A percentile compares a stretch with the other conserved stretches of the same genome.
Conservation (phyloP, 2,113 vertebrate genomes). For the Melierax canorus region DNA sequence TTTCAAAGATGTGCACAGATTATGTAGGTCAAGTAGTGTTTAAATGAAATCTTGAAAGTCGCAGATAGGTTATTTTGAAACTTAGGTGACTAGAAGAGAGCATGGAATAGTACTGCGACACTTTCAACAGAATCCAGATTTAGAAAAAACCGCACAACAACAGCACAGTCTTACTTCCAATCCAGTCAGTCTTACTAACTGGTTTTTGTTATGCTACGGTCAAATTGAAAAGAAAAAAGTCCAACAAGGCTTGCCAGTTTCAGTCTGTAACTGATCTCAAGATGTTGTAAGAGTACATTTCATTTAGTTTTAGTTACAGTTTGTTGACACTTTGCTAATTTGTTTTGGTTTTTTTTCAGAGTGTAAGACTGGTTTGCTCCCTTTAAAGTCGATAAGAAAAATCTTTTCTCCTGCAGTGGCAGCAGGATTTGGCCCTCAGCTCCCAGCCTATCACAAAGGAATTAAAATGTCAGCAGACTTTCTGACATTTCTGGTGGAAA, state of each 20-base stretch:
- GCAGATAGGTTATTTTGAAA: background rate
- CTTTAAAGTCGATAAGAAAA: background rate
- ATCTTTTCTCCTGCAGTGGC: background rate
- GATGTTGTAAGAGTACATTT: background rate
- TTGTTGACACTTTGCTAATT: background rate
- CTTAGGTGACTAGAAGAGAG: background rate
- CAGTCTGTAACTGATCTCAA: background rate
- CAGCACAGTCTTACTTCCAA: background rate
- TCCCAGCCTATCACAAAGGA: slow-evolving; percentile 63
- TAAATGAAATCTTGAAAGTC: background rate
- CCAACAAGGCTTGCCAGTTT: background rate
- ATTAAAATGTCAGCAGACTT: slow-evolving; percentile 78
- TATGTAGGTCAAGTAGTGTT: background rate
- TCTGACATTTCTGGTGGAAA: slow-evolving; percentile 73
- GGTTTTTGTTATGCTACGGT: background rate
- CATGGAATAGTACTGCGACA: background rate
- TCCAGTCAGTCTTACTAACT: background rate
- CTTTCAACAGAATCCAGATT: background rate
- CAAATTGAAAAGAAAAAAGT: background rate
- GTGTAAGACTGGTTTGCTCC: background rate
- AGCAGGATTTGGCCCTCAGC: slow-evolving; percentile 8
- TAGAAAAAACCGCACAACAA: background rate
- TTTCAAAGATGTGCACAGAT: background rate
- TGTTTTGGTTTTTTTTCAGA: background rate
- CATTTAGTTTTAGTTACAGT: background rate